These are phyloP conservation scores for Colossoma macropomum DNA, from an alignment of 2,113 vertebrate species.

Conservation along the genomic window DNA sequence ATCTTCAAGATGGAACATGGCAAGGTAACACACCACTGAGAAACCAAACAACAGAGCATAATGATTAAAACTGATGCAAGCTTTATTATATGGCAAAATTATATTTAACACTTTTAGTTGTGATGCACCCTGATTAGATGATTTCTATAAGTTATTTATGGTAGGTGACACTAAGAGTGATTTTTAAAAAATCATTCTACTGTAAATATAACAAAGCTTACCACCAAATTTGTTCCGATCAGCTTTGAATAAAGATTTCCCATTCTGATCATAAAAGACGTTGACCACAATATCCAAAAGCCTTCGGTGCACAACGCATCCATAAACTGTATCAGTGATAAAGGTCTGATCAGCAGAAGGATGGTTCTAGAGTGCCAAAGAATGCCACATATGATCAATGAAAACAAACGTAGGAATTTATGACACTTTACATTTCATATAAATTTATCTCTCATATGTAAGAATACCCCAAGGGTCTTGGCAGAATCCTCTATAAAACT, in stretches of 20 bases:
- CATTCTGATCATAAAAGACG: conserved; percentile 81
- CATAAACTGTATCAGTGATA: conserved; percentile 81
- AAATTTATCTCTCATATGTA: not conserved
- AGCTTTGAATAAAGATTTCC: conserved; percentile 68
- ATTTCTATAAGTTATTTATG: too few relatives aligned
- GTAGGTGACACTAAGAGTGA: too few relatives aligned
- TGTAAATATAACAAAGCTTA: conserved; percentile 67
- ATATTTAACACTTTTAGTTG: not conserved
- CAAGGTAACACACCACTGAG: conserved; percentile 89
- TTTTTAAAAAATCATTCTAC: too few relatives aligned
- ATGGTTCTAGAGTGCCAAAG: conserved; percentile 59
- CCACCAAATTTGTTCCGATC: conserved; percentile 82
- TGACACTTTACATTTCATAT: not conserved
- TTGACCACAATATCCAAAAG: conserved; percentile 83
- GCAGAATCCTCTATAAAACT: conserved; percentile 78
- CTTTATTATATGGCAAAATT: too few relatives aligned
- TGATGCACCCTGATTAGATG: not conserved
- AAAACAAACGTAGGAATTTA: not conserved
- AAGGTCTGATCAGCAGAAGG: conserved; percentile 74
- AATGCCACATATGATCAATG: too few relatives aligned
- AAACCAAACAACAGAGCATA: conserved; percentile 54
- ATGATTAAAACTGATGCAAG: not conserved
- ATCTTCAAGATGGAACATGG: conserved; percentile 84
- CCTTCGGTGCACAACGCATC: conserved; percentile 83
- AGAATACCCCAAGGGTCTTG: conserved; percentile 77